Base-by-base conservation (phyloP, 2,797 vertebrate species). In the Triplophysa bombifrons region DNA sequence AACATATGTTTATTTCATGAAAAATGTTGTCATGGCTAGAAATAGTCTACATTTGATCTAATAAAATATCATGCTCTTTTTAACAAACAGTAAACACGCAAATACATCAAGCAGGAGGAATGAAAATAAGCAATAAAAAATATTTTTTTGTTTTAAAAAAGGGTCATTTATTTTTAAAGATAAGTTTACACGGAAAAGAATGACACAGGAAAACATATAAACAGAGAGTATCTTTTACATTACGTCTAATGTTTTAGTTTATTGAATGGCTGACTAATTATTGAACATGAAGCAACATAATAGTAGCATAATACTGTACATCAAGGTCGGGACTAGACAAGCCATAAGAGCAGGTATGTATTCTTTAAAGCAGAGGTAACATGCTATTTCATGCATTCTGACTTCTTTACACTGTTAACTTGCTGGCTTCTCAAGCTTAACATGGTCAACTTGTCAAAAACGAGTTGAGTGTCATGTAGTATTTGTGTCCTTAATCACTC, bases 11-110 rank as follows among this genome's bases (percentile, higher is more conserved):
- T 74, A 83, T 56, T 22, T 51, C 76, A 83, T 80, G 82, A 85
- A 85, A 86, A 83, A 72, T 38, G 3, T 56, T 66, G 80, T 87
- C 76, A 82, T 86, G 82, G 83, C 84, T 72, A 41, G 76, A 75
- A 83, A 44, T 58, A 25, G 84, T 72, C 85, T 87, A 84, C 85
- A 86, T 86, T 87, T 88, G 86, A 85, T 81, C 76, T 84, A 83
- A 81, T 85, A 80, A 87, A 88, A 85, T 84, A 81, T 79, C 30
- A 53, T 80, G 64, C 58, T 74, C 34, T 65, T 68, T 65, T 85
- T 88, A 80, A 88, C 85, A 78, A 73, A 79, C 84, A 83, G 65
- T 82, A 80, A 70, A 84, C 48, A 38, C 61, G 83, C 55, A 34
- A 77, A 55, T 11, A 81, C 79, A 82, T 75, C 74, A 78, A 81